A percentile compares a stretch with the other conserved stretches of the same genome.
Evolutionary conservation across 1,140 invertebrate genomes (phyloP).

Genomic region (Hylyphantes graminicola): DNA sequence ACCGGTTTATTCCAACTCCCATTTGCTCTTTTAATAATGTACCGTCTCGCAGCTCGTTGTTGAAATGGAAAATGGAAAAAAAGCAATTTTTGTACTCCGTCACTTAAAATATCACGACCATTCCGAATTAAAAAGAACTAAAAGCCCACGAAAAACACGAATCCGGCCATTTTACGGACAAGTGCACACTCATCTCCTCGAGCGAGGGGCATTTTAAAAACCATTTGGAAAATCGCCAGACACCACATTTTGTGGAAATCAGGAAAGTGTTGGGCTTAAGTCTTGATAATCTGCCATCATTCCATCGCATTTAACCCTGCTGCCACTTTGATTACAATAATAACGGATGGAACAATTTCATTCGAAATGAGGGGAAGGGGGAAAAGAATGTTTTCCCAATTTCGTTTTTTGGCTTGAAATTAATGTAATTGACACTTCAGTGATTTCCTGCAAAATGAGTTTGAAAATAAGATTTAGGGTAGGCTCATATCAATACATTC

Average conservation of each 20-base stretch:
- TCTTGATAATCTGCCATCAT: slow-evolving; percentile 41
- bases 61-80: not conserved
- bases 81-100: not conserved
- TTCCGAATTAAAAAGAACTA: not conserved
- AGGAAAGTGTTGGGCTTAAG: slow-evolving; percentile 3
- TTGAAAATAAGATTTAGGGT: too few species aligned
- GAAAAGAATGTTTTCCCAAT: too few species aligned
- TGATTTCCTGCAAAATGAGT: too few species aligned
- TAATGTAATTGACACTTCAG: too few species aligned
- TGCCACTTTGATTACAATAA: slow-evolving; percentile 27
- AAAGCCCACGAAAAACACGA: not conserved
- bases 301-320: slow-evolving; percentile 25
- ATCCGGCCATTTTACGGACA: slow-evolving; percentile 11
- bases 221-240: slow-evolving; percentile 41
- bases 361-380: not conserved
- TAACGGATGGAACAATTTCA: slow-evolving; percentile 22
- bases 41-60: too few species aligned
- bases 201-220: slow-evolving; percentile 37
- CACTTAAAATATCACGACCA: slow-evolving; percentile 4
- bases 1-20: not conserved
- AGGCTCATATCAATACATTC: too few species aligned
- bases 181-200: not conserved
- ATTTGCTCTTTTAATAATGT: slow-evolving; percentile 5
- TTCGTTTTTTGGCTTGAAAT: too few species aligned
- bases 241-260: not conserved